phyloP scores from a whole-genome alignment of 1,140 invertebrate species.

The Drosophila asahinai region DNA sequence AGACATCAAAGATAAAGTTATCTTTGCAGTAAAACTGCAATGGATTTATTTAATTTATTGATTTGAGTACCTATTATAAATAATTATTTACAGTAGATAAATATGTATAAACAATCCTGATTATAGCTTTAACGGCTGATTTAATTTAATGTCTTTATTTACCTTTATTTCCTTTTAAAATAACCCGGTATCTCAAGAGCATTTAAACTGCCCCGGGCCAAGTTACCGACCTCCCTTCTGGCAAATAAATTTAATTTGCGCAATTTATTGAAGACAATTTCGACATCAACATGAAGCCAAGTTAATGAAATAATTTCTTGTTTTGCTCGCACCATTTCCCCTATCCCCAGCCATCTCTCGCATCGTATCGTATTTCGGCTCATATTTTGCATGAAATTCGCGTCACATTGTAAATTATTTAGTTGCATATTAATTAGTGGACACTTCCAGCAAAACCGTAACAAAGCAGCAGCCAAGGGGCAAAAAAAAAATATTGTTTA shows the following conservation, averaged over 20 bases:
- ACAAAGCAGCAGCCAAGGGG: constrained; percentile 19
- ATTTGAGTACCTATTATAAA: not conserved
- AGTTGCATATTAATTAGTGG: constrained; percentile 74
- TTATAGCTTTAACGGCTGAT: not conserved
- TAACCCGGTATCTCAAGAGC: constrained; percentile 1
- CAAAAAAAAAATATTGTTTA: constrained; percentile 39
- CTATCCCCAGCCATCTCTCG: constrained; percentile 3
- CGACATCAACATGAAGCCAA: constrained; percentile 38
- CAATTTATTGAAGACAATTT: constrained; percentile 60
- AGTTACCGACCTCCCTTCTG: not conserved
- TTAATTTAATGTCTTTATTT: not conserved
- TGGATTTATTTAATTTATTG: not conserved
- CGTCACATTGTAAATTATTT: constrained; percentile 70
- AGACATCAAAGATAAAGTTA: not conserved
- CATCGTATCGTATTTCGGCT: constrained; percentile 15
- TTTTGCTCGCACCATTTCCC: constrained; percentile 10
- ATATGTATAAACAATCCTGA: not conserved
- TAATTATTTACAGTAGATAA: not conserved
- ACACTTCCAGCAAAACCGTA: constrained; percentile 47
- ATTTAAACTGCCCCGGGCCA: not conserved
- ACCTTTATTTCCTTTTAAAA: not conserved
- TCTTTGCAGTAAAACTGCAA: too few relatives aligned
- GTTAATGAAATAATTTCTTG: constrained; percentile 58
- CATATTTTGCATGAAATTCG: constrained; percentile 63
- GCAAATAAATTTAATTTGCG: constrained; percentile 42